These are phyloP conservation scores for Thaumatotibia leucotreta DNA, from an alignment of 1,140 invertebrate genomes.

Conservation along the genomic window DNA sequence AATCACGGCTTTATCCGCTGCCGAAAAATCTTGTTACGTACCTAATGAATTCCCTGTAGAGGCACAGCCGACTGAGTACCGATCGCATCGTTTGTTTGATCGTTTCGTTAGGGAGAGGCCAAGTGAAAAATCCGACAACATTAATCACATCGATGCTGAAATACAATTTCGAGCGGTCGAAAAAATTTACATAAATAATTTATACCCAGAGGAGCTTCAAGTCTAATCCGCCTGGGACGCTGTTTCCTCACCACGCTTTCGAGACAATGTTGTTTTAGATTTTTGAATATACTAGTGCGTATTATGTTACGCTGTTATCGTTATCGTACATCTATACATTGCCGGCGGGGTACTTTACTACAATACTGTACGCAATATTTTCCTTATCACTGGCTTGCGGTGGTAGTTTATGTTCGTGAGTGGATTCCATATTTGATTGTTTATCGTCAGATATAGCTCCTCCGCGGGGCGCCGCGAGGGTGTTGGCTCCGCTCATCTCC, in stretches of 20 bases:
- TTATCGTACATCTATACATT: slow-evolving; percentile 16
- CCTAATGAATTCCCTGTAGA: slow-evolving; percentile 66
- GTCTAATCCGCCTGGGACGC: slow-evolving; percentile 38
- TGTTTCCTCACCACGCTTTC: slow-evolving; percentile 17
- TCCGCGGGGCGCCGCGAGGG: slow-evolving; percentile 42
- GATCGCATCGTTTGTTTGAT: slow-evolving; percentile 68
- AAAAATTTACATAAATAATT: slow-evolving; percentile 75
- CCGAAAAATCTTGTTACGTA: slow-evolving; percentile 30
- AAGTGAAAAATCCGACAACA: slow-evolving; percentile 71
- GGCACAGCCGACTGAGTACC: slow-evolving; percentile 56
- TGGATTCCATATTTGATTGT: slow-evolving; percentile 40
- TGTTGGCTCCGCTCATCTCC: slow-evolving; percentile 43
- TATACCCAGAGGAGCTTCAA: slow-evolving; percentile 53
- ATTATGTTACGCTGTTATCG: neutral
- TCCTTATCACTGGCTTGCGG: slow-evolving; percentile 8
- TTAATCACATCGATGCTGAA: slow-evolving; percentile 72
- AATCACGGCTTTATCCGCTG: slow-evolving; percentile 46
- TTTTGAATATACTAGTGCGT: slow-evolving; percentile 16
- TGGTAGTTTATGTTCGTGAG: slow-evolving; percentile 16
- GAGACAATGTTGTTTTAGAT: slow-evolving; percentile 26
- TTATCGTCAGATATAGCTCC: slow-evolving; percentile 37
- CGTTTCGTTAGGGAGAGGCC: slow-evolving; percentile 62
- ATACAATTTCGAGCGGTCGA: slow-evolving; percentile 68
- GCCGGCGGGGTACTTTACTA: slow-evolving; percentile 10
- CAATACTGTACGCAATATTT: slow-evolving; percentile 7